Evolutionary conservation across 2,797 vertebrate species (phyloP).

Genomic region (Pipistrellus pipistrellus): DNA sequence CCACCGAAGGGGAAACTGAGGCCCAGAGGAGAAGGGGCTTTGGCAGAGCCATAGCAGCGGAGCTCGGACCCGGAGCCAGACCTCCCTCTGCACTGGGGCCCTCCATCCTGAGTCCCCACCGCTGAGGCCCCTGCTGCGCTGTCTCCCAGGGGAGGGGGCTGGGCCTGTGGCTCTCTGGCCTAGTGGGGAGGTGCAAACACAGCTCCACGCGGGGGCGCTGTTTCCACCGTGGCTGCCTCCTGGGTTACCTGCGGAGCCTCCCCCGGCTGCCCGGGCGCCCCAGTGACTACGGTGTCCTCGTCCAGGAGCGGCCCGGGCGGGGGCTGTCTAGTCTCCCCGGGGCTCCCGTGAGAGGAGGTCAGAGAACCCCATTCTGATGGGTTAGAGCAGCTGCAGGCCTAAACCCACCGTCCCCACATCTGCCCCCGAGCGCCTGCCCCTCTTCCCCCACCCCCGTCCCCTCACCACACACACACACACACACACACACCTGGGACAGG

Average conservation of each 20-base stretch:
- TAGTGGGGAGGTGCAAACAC: rapidly evolving
- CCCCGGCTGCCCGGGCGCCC: neutral
- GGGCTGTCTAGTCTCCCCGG: neutral
- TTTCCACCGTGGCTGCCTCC: rapidly evolving
- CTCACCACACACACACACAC: too few species aligned
- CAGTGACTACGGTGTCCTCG: neutral
- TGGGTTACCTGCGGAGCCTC: neutral
- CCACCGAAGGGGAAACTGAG: constrained; percentile 10
- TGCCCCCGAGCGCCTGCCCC: neutral
- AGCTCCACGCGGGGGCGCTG: rapidly evolving
- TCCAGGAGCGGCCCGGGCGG: neutral
- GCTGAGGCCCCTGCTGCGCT: neutral
- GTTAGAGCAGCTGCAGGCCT: too few species aligned
- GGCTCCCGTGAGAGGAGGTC: rapidly evolving
- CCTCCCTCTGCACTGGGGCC: neutral
- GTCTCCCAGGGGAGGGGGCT: rapidly evolving
- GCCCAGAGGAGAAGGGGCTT: neutral
- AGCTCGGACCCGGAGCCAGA: neutral
- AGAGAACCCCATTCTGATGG: neutral
- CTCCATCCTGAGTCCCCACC: neutral
- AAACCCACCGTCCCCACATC: rapidly evolving
- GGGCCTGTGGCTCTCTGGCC: neutral
- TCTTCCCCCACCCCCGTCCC: neutral
- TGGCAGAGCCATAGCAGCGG: neutral
- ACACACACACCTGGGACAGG: too few species aligned